These are phyloP conservation scores for Tylochromis polylepis DNA, from an alignment of 2,113 vertebrate genomes.

Conservation along the genomic window DNA sequence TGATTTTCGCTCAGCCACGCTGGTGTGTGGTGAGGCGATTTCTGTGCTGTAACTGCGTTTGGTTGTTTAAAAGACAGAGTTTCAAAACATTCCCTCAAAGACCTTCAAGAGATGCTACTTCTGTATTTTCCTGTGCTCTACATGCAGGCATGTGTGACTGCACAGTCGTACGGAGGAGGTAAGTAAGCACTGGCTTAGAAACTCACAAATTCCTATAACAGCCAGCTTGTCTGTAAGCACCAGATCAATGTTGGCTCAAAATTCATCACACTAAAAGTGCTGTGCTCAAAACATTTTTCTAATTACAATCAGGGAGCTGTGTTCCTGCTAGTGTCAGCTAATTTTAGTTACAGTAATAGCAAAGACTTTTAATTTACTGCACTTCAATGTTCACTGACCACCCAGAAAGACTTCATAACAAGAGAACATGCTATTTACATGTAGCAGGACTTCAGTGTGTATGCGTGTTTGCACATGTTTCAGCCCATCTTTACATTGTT, in stretches of 20 bases:
- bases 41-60: background rate
- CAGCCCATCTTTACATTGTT: background rate
- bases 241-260: background rate
- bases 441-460: background rate
- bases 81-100: background rate
- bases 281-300: background rate
- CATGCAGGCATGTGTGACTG: background rate
- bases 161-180: background rate
- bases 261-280: background rate
- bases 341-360: background rate
- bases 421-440: background rate
- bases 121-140: background rate
- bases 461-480: background rate
- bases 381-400: background rate
- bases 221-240: background rate
- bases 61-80: background rate
- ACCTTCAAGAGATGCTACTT: background rate
- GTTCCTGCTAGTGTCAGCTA: background rate
- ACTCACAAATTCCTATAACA: background rate
- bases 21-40: background rate
- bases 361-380: background rate
- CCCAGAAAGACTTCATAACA: background rate
- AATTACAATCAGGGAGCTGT: background rate
- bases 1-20: background rate
- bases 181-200: background rate